Evolutionary conservation across 2,797 vertebrate genomes (phyloP), one percentile per base, ranked within the genome.

Genomic region (Hippoglossus hippoglossus): DNA sequence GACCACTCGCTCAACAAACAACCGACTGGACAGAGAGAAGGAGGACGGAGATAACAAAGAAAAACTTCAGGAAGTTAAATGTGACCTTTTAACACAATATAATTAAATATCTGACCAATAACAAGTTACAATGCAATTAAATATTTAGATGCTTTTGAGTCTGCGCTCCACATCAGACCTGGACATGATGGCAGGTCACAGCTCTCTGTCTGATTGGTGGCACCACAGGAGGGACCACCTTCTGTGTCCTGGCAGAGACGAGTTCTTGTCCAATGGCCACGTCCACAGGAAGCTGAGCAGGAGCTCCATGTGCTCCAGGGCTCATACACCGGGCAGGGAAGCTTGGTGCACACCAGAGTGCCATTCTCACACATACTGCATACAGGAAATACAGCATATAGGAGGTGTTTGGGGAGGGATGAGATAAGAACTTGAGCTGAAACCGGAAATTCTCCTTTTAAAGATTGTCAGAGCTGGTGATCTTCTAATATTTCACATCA

Each of bases 321-420:
- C 16, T 95, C 93, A 0, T 95, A 94, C 9, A 89, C 54, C 0
- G 95, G 95, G 67, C 97, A 98, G 12, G 73, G 56, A 0, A 57
- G 74, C 9, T 62, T 58, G 0, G 92, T 93, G 79, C 97, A 98
- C 4, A 34, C 54, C 68, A 97, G 87, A 8, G 93, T 94, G 34
- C 96, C 96, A 0, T 96, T 96, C 58, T 81, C 63, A 84, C 97
- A 99, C 18, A 94, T 89, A 74, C 97, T 99, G 89, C 1, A 34
- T 6, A 46, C 44, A 46, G 44, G 44, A 19, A 19, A 2, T 13
- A 13, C 11, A 39, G 3, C 11, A 39, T 12, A 39, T 10, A 39
- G 36, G 36, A 13, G 11, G 36, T 4, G 36, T 34, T 11, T 16
- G 5, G 34, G 1, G 54, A 64, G 18, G 19, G 1, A 16, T 24